These are phyloP conservation scores for Cerastoderma edule DNA, from an alignment of 2,888 invertebrate genomes.

Conservation along the genomic window DNA sequence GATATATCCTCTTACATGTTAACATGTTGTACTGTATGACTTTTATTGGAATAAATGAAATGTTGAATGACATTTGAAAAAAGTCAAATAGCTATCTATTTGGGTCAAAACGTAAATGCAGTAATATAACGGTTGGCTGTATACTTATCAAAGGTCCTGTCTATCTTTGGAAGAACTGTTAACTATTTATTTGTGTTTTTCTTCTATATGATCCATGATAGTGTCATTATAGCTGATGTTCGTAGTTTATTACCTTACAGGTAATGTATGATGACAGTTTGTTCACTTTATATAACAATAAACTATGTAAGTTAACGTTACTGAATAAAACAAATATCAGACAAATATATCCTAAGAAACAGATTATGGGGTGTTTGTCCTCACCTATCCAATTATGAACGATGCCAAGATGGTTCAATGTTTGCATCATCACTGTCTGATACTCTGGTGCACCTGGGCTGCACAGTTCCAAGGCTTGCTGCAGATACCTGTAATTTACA, in stretches of 20 bases:
- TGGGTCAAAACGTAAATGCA: neutral
- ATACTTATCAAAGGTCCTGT: too few relatives aligned
- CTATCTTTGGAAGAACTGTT: too few relatives aligned
- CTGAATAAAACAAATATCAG: neutral
- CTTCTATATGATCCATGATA: too few relatives aligned
- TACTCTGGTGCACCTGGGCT: constrained; percentile 3
- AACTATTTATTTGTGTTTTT: too few relatives aligned
- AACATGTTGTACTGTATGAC: neutral
- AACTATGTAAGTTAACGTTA: neutral
- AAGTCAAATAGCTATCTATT: neutral
- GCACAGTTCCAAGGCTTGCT: constrained; percentile 24
- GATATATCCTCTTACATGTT: neutral
- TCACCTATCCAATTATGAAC: constrained; percentile 35
- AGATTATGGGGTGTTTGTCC: neutral
- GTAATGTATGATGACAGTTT: neutral
- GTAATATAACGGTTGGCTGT: too few relatives aligned
- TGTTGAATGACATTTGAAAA: neutral
- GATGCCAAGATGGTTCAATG: constrained; percentile 28
- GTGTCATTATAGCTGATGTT: neutral
- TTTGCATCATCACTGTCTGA: constrained; percentile 20
- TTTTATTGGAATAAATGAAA: neutral
- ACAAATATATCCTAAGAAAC: neutral
- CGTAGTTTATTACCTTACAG: neutral
- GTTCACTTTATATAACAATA: neutral
- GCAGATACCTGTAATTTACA: constrained; percentile 22